Percentiles rank a stretch among this genome's conserved stretches.
phyloP scores from a whole-genome alignment of 1,140 invertebrate genomes.

The Mizuhopecten yessoensis region DNA sequence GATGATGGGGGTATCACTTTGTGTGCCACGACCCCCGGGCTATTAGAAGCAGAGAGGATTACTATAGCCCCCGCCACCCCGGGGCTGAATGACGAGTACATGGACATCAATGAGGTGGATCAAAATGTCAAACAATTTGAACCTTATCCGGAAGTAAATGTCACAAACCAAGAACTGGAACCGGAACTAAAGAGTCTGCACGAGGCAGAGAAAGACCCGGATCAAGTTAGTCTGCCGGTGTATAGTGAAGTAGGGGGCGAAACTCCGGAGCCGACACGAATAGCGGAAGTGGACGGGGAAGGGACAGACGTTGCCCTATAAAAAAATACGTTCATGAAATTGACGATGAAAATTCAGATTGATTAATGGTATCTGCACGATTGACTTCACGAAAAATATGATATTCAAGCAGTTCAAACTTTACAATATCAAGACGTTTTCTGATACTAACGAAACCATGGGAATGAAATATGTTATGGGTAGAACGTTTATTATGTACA shows the following conservation, averaged over 20 bases:
- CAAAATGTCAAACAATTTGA: no score
- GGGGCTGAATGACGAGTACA: slow-evolving; percentile 50
- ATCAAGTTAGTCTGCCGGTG: slow-evolving; percentile 63
- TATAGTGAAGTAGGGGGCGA: slow-evolving; percentile 63
- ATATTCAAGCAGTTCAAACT: no score
- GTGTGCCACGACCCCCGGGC: slow-evolving; percentile 62
- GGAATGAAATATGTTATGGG: no score
- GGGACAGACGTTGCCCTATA: slow-evolving; percentile 55
- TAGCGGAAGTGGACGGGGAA: slow-evolving; percentile 60
- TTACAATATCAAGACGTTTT: no score
- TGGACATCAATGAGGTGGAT: neutral
- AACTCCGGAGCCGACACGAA: slow-evolving; percentile 65
- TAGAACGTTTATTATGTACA: no score
- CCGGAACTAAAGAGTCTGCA: slow-evolving; percentile 38
- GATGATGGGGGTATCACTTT: slow-evolving; percentile 65
- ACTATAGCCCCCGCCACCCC: neutral
- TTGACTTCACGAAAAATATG: no score
- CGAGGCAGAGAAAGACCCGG: slow-evolving; percentile 41
- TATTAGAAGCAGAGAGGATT: slow-evolving; percentile 47
- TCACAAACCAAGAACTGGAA: neutral
- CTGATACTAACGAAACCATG: no score
- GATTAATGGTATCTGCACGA: no score
- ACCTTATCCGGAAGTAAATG: neutral
- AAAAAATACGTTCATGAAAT: slow-evolving; percentile 59
- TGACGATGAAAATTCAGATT: no score